phyloP scores from a whole-genome alignment of 2,888 invertebrate species.

The Drosophila neotestacea region DNA sequence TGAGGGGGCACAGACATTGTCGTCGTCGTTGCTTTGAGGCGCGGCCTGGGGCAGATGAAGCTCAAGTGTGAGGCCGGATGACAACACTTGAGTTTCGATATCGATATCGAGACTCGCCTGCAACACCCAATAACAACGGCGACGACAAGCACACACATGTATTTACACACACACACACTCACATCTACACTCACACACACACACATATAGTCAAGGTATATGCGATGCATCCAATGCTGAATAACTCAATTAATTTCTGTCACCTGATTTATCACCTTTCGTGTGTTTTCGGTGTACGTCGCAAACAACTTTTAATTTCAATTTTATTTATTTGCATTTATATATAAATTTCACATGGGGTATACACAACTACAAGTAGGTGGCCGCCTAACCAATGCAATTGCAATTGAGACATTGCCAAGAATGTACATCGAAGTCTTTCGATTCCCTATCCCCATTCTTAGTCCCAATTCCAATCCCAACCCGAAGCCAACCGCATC shows the following conservation, averaged over 20 bases:
- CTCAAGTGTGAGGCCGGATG: slow-evolving; percentile 68
- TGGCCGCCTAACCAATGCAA: slow-evolving; percentile 44
- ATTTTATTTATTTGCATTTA: slow-evolving; percentile 74
- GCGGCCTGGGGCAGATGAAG: slow-evolving; percentile 63
- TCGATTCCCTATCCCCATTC: not conserved
- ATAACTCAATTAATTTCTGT: slow-evolving; percentile 86
- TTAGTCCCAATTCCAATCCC: not conserved
- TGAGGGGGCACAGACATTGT: slow-evolving; percentile 35
- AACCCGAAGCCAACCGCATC: not conserved
- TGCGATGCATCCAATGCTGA: slow-evolving; percentile 71
- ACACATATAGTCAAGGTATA: slow-evolving; percentile 24
- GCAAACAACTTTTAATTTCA: slow-evolving; percentile 82
- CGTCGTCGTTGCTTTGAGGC: slow-evolving; percentile 54
- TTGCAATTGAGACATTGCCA: slow-evolving; percentile 73
- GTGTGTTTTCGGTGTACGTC: slow-evolving; percentile 77
- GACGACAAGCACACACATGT: slow-evolving; percentile 73
- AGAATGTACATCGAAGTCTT: slow-evolving; percentile 26
- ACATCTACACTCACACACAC: slow-evolving; percentile 40
- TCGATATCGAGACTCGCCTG: slow-evolving; percentile 59
- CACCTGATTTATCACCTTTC: slow-evolving; percentile 85
- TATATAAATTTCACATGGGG: slow-evolving; percentile 45
- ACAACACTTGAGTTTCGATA: slow-evolving; percentile 65
- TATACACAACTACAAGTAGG: slow-evolving; percentile 45
- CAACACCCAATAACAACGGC: slow-evolving; percentile 76
- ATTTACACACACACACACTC: slow-evolving; percentile 20